These are phyloP conservation scores for Diachasma alloeum DNA, from an alignment of 1,140 invertebrate genomes.

Conservation along the genomic window DNA sequence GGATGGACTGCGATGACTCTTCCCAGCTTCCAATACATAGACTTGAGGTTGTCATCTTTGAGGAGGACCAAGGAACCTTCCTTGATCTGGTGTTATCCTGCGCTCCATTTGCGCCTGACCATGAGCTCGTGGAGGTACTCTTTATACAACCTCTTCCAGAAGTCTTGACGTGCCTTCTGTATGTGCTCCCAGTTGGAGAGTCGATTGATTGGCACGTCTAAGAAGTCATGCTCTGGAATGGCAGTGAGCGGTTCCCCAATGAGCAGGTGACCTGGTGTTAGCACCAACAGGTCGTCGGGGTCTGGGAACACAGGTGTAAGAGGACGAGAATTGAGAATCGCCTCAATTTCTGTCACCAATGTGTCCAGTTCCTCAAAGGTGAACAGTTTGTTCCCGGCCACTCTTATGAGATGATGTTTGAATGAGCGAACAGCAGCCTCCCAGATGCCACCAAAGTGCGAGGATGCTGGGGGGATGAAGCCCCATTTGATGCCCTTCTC, in stretches of 20 bases:
- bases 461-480: conserved; percentile 18
- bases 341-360: conserved; percentile 38
- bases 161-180: conserved; percentile 13
- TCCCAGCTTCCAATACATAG: background rate
- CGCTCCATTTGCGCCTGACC: background rate
- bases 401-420: background rate
- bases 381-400: background rate
- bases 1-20: background rate
- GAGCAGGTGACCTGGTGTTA: too few relatives aligned
- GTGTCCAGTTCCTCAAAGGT: background rate
- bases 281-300: conserved; percentile 28
- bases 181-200: background rate
- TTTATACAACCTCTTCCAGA: background rate
- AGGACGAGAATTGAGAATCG: conserved; percentile 41
- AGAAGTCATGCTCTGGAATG: conserved; percentile 25
- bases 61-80: conserved; percentile 42
- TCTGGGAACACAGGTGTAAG: conserved; percentile 22
- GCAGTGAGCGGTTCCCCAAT: conserved; percentile 38
- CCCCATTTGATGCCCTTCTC: background rate
- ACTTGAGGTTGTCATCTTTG: conserved; percentile 22
- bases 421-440: conserved; percentile 3
- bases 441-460: conserved; percentile 30
- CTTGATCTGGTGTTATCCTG: conserved; percentile 21
- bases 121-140: conserved; percentile 3
- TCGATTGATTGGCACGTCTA: background rate